These are phyloP conservation scores for Polylopha cassiicola DNA, from an alignment of 2,888 invertebrate species.

Conservation along the genomic window DNA sequence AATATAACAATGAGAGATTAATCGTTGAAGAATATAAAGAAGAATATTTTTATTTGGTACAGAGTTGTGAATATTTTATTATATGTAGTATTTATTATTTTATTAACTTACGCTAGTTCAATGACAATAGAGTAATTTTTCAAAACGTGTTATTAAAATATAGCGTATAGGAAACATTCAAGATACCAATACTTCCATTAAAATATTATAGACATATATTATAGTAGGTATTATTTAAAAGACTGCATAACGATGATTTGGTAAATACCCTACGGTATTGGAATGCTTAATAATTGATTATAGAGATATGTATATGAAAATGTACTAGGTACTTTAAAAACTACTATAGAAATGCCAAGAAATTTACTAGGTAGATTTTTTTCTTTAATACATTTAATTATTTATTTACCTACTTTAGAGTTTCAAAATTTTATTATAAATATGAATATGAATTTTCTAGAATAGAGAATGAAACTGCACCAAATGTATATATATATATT, in stretches of 20 bases:
- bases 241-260: conserved; percentile 32
- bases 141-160: no score
- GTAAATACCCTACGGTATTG: conserved; percentile 44
- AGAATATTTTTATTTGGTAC: conserved; percentile 15
- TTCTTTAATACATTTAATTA: conserved; percentile 4
- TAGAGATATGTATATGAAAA: conserved; percentile 58
- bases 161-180: no score
- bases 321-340: conserved; percentile 34
- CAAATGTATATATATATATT: conserved; percentile 1
- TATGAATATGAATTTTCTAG: conserved; percentile 6
- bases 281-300: conserved; percentile 66
- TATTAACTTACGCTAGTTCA: conserved; percentile 11
- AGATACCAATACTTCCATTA: no score
- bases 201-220: no score
- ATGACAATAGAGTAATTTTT: conserved; percentile 12
- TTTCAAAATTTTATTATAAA: conserved; percentile 3
- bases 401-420: no score
- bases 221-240: conserved; percentile 9
- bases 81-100: conserved; percentile 4
- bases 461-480: conserved; percentile 5
- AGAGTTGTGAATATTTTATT: conserved; percentile 13
- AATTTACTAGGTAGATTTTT: conserved; percentile 9
- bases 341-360: conserved; percentile 21
- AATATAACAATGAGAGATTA: conserved; percentile 25
- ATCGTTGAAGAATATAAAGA: conserved; percentile 16